Evolutionary conservation across 1,140 invertebrate genomes (phyloP).

Genomic region (Ctenoplectra terminalis): DNA sequence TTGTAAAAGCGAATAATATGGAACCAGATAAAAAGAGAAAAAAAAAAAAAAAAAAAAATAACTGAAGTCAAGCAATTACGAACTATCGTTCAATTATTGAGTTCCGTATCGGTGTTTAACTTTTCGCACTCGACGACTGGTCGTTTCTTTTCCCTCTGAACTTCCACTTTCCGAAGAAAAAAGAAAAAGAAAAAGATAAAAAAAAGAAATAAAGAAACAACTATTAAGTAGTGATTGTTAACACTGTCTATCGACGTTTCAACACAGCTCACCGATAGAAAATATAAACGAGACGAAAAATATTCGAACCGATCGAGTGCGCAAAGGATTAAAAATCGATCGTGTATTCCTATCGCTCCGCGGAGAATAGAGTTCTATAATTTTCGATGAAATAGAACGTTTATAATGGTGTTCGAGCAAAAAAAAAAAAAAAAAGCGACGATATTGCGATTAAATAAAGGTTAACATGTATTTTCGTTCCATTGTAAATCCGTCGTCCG

Average conservation of each 20-base stretch:
- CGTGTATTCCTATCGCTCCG: conserved; percentile 32
- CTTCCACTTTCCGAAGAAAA: not conserved
- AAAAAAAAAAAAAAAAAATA: conserved; percentile 9
- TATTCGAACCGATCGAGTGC: not conserved
- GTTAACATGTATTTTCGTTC: conserved; percentile 30
- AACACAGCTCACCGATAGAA: not conserved
- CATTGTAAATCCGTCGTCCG: conserved; percentile 20
- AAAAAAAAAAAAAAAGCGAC: too few species aligned
- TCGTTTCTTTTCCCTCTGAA: not conserved
- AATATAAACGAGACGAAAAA: not conserved
- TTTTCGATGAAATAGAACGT: conserved; percentile 1
- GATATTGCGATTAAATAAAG: not conserved
- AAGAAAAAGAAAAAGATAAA: not conserved
- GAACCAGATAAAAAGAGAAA: conserved; percentile 17
- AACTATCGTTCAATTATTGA: conserved; percentile 50
- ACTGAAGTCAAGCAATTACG: conserved; percentile 34
- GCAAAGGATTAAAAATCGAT: conserved; percentile 24
- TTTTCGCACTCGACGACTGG: conserved; percentile 15
- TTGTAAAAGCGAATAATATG: conserved; percentile 44
- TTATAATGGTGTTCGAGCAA: not conserved
- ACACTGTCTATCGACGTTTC: not conserved
- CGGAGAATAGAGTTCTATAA: conserved; percentile 10
- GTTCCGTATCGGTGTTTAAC: conserved; percentile 30
- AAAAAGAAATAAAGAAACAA: not conserved
- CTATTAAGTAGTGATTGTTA: not conserved